phyloP scores from a whole-genome alignment of 2,113 vertebrate species.

The Melanostigma gelatinosum region DNA sequence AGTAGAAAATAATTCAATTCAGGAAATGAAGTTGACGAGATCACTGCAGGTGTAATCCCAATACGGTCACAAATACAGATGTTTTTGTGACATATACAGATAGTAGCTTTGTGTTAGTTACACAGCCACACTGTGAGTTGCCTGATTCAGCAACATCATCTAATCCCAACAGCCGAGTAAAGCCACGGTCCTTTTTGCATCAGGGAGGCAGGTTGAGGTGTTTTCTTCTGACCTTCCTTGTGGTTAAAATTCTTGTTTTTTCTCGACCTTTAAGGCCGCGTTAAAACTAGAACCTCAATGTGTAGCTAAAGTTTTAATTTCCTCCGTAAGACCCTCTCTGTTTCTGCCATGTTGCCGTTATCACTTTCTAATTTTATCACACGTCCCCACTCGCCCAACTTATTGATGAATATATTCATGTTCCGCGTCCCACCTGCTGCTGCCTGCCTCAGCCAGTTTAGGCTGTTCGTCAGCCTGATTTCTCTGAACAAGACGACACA shows the following conservation, averaged over 20 bases:
- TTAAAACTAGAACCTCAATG: neutral
- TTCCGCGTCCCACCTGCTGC: constrained; percentile 19
- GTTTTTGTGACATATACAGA: neutral
- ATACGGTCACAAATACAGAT: neutral
- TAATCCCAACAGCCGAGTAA: neutral
- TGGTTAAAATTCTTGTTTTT: constrained; percentile 2
- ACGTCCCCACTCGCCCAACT: constrained; percentile 6
- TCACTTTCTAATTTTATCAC: constrained; percentile 43
- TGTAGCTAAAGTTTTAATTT: neutral
- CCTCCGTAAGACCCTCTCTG: neutral
- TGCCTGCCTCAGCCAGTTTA: constrained; percentile 30
- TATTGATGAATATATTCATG: constrained; percentile 58
- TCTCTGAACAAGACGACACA: constrained; percentile 19
- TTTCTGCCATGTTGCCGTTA: constrained; percentile 25
- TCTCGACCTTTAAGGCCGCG: neutral
- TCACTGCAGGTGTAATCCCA: neutral
- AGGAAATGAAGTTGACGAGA: neutral
- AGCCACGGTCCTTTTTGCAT: neutral
- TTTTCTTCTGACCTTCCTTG: constrained; percentile 9
- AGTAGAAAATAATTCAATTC: neutral
- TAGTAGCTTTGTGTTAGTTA: neutral
- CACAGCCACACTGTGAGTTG: neutral
- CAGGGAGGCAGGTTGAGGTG: neutral
- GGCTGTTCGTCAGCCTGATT: constrained; percentile 39
- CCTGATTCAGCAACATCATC: neutral